Conservation (phyloP, 1,140 invertebrate genomes). For the Drosophila jambulina region DNA sequence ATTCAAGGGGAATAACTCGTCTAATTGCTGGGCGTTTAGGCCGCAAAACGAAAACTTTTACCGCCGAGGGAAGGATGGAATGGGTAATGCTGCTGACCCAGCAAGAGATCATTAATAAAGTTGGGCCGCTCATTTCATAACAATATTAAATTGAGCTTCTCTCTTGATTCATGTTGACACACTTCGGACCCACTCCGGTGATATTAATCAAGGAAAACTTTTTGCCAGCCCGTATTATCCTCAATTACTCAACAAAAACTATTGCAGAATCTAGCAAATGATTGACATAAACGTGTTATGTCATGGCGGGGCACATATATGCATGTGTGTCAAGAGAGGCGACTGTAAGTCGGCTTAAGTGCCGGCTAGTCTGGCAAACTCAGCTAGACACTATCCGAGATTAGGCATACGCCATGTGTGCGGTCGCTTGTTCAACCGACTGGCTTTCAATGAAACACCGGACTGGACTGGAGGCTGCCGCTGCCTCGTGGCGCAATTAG, state of each 20-base stretch:
- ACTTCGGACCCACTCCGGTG: slow-evolving; percentile 21
- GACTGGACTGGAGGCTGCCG: slow-evolving; percentile 40
- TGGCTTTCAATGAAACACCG: slow-evolving; percentile 31
- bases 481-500: slow-evolving; percentile 70
- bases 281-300: slow-evolving; percentile 66
- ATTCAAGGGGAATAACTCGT: slow-evolving; percentile 19
- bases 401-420: slow-evolving; percentile 59
- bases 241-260: slow-evolving; percentile 39
- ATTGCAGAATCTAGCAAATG: slow-evolving; percentile 56
- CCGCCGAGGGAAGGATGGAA: slow-evolving; percentile 1
- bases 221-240: slow-evolving; percentile 24
- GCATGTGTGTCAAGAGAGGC: slow-evolving; percentile 57
- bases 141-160: slow-evolving; percentile 7
- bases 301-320: slow-evolving; percentile 20
- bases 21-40: slow-evolving; percentile 61
- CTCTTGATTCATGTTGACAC: slow-evolving; percentile 53
- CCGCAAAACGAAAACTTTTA: slow-evolving; percentile 27
- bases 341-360: slow-evolving; percentile 47
- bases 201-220: slow-evolving; percentile 26
- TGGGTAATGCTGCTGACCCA: slow-evolving; percentile 20
- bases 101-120: slow-evolving; percentile 46
- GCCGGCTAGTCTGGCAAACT: slow-evolving; percentile 48
- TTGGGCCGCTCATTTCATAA: slow-evolving; percentile 1
- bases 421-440: slow-evolving; percentile 33
- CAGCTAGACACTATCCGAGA: slow-evolving; percentile 55